A percentile compares a stretch with the other conserved stretches of the same genome.
Conservation (phyloP, 2,888 invertebrate genomes). For the Chrysolina americana region DNA sequence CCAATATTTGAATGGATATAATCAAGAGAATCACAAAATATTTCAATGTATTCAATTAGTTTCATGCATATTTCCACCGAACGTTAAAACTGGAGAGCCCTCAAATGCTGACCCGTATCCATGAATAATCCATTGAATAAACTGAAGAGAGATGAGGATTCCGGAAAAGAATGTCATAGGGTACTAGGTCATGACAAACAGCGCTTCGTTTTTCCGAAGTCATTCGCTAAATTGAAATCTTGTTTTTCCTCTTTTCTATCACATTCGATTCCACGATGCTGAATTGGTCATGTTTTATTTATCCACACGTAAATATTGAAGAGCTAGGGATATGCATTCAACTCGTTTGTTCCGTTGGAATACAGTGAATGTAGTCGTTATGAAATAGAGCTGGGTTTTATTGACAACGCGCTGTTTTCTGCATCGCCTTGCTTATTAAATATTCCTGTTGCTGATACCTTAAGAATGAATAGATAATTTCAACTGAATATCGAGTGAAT, state of each 20-base stretch:
- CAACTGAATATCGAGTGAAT: too few relatives aligned
- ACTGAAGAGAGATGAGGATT: conserved; percentile 1
- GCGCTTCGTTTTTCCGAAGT: conserved; percentile 2
- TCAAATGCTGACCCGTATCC: too few relatives aligned
- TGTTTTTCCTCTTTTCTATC: neutral
- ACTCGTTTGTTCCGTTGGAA: conserved; percentile 10
- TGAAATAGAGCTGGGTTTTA: neutral
- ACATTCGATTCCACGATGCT: conserved; percentile 8
- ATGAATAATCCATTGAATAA: too few relatives aligned
- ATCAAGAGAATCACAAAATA: too few relatives aligned
- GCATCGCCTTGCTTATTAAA: too few relatives aligned
- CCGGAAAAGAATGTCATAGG: conserved; percentile 47
- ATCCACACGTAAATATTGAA: neutral
- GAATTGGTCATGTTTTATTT: conserved; percentile 13
- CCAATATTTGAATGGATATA: too few relatives aligned
- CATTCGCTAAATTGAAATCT: conserved; percentile 15
- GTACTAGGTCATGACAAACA: conserved; percentile 47
- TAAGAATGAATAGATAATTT: too few relatives aligned
- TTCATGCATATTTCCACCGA: too few relatives aligned
- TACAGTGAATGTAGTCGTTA: neutral
- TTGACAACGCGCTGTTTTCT: neutral
- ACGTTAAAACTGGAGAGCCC: too few relatives aligned
- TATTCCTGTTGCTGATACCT: too few relatives aligned
- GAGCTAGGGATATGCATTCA: conserved; percentile 8
- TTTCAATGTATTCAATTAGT: too few relatives aligned